Evolutionary conservation across 2,113 vertebrate species (phyloP), one percentile per base, ranked within the genome.

Genomic region (Xenopus tropicalis): DNA sequence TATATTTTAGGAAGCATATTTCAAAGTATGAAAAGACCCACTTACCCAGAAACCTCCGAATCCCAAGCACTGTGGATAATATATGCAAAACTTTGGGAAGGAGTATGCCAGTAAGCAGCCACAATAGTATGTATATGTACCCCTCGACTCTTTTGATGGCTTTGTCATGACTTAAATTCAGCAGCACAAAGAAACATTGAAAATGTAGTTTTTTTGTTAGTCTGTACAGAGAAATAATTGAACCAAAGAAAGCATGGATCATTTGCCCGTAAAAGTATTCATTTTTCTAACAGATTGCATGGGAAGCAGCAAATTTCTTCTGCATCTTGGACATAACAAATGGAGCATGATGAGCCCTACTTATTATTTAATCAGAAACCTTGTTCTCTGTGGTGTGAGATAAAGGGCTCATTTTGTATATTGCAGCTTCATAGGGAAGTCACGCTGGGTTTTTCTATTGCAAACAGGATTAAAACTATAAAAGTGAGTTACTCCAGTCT

Each of bases 391-490:
- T 67, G 84, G 51, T 54, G 25, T 83, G 54, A 78, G 62, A 85
- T 71, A 81, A 82, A 83, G 9, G 74, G 24, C 79, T 81, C 69
- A 42, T 81, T 82, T 83, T 77, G 43, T 68, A 84, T 80, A 82
- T 80, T 62, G 14, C 43, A 61, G 58, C 78, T 86, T 86, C 79
- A 83, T 81, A 81, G 77, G 79, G 61, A 79, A 83, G 72, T 71
- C 59, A 71, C 61, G 56, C 11, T 0, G 0, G 80, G 78, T 86
- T 69, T 48, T 69, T 80, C 62, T 69, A 73, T 84, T 83, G 84
- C 83, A 83, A 84, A 70, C 2, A 70, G 82, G 81, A 88, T 89
- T 88, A 86, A 85, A 82, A 78, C 46, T 75, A 83, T 72, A 79
- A 82, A 82, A 82, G 23, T 74, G 62, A 80, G 66, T 64, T 59